These are phyloP conservation scores for Diploscapter pachys DNA, from an alignment of 1,140 invertebrate species.

Conservation along the genomic window DNA sequence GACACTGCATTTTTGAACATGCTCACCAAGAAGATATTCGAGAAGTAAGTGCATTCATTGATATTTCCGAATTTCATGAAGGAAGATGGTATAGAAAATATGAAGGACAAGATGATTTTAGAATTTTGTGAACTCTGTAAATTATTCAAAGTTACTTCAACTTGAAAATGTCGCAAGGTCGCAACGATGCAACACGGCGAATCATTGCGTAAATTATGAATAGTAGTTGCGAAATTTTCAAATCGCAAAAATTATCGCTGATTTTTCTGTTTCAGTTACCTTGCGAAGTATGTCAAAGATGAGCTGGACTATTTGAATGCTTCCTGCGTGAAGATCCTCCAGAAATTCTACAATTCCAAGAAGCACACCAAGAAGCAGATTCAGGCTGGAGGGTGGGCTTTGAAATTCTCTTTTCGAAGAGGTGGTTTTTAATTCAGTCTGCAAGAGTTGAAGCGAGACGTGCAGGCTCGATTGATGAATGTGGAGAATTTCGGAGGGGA, in stretches of 20 bases:
- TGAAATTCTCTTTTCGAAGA: not conserved
- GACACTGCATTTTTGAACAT: conserved; percentile 77
- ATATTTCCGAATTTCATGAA: no score
- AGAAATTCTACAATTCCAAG: conserved; percentile 85
- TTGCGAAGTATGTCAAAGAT: conserved; percentile 49
- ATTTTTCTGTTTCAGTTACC: conserved; percentile 5
- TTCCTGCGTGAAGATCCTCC: conserved; percentile 72
- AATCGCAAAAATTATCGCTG: no score
- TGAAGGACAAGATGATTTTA: no score
- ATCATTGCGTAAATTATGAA: no score
- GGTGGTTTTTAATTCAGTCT: conserved; percentile 66
- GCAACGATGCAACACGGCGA: no score
- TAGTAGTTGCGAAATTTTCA: no score
- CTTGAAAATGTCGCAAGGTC: no score
- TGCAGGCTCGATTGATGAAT: conserved; percentile 84
- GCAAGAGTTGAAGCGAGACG: conserved; percentile 82
- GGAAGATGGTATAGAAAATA: no score
- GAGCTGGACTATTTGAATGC: conserved; percentile 76
- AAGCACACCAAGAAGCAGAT: conserved; percentile 89
- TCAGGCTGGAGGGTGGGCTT: conserved; percentile 64
- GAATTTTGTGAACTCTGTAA: no score
- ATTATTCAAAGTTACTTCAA: no score
- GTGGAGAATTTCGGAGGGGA: conserved; percentile 90
- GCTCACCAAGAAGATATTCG: conserved; percentile 77
- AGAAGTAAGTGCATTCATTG: not conserved